phyloP scores from a whole-genome alignment of 2,888 invertebrate genomes.

The Morpho deidamia region DNA sequence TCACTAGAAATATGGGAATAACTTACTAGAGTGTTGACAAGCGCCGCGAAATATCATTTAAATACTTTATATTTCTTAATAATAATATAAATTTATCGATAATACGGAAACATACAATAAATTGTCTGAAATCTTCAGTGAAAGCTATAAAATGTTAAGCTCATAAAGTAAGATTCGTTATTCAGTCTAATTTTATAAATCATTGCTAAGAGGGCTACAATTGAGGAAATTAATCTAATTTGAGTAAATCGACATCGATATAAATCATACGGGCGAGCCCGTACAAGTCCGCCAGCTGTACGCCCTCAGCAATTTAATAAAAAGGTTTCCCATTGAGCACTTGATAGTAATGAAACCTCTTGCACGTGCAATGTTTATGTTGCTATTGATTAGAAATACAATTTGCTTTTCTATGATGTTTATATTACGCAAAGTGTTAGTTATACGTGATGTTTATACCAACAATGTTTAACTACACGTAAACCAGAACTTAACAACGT shows the following conservation, averaged over 20 bases:
- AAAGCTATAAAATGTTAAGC: slow-evolving; percentile 1
- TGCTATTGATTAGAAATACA: slow-evolving; percentile 12
- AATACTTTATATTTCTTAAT: too few species aligned
- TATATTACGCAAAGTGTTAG: too few species aligned
- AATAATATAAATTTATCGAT: too few species aligned
- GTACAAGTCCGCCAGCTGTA: slow-evolving; percentile 65
- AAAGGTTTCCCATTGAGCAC: slow-evolving; percentile 67
- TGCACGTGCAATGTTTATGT: slow-evolving; percentile 32
- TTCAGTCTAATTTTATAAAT: slow-evolving; percentile 14
- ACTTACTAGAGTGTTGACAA: too few species aligned
- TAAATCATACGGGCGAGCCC: slow-evolving; percentile 67
- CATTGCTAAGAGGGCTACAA: slow-evolving; percentile 30
- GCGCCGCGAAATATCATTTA: too few species aligned
- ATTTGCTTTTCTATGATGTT: slow-evolving; percentile 1
- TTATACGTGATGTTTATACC: too few species aligned
- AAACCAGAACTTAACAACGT: too few species aligned
- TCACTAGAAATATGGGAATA: too few species aligned
- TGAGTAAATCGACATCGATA: slow-evolving; percentile 42
- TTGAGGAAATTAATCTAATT: slow-evolving; percentile 58
- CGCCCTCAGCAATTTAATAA: slow-evolving; percentile 63
- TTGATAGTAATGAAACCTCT: slow-evolving; percentile 24
- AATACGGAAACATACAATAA: not conserved
- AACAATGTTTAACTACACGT: too few species aligned
- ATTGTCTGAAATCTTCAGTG: not conserved
- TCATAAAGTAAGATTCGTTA: slow-evolving; percentile 1